phyloP scores from a whole-genome alignment of 2,113 vertebrate species.

The Geothlypis trichas region DNA sequence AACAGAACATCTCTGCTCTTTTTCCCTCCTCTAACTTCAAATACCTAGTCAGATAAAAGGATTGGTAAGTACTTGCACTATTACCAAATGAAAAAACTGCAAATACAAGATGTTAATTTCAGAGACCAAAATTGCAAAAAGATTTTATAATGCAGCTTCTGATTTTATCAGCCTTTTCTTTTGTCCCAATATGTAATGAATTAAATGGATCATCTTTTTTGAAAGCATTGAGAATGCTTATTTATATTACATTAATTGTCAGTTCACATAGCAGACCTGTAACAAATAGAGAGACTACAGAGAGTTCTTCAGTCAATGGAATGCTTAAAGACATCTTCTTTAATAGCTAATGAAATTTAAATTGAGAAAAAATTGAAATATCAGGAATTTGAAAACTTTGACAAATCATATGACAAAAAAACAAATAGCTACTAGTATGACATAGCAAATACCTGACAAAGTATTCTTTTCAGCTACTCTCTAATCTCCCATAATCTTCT shows the following conservation, averaged over 20 bases:
- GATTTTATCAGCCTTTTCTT: neutral
- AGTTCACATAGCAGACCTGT: neutral
- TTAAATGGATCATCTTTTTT: neutral
- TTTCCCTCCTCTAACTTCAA: neutral
- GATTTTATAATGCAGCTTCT: neutral
- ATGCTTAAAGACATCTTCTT: neutral
- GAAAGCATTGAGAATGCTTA: neutral
- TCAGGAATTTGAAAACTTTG: neutral
- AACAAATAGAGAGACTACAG: neutral
- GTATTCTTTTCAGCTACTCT: neutral
- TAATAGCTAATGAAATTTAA: neutral
- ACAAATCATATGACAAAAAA: neutral
- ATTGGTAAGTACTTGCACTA: neutral
- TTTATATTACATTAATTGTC: neutral
- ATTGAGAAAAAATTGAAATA: neutral
- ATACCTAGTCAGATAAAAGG: neutral
- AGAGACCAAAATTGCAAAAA: neutral
- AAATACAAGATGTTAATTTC: neutral
- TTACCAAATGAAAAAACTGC: neutral
- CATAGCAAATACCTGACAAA: neutral
- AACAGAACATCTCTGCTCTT: neutral
- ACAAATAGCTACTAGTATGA: neutral
- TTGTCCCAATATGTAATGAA: neutral
- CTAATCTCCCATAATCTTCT: neutral
- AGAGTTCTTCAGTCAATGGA: neutral